These are phyloP conservation scores for Odocoileus virginianus DNA, from an alignment of 2,113 vertebrate genomes.

Conservation along the genomic window DNA sequence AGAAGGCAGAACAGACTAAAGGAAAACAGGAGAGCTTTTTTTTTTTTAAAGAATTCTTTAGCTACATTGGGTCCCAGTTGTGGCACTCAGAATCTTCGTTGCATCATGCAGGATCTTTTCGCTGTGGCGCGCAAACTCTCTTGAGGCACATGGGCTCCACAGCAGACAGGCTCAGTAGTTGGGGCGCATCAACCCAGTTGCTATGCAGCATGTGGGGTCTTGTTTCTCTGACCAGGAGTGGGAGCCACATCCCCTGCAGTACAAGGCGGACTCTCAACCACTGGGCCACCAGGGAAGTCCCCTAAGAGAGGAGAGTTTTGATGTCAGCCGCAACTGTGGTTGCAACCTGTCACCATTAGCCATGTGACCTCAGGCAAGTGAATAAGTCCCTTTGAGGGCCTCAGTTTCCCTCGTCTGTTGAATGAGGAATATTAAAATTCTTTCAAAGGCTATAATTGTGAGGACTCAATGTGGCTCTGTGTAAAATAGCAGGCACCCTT, in stretches of 20 bases:
- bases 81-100: background rate
- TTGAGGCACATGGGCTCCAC: background rate
- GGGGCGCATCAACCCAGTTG: background rate
- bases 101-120: background rate
- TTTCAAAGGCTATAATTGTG: background rate
- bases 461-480: background rate
- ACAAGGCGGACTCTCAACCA: background rate
- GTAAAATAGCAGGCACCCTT: background rate
- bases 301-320: background rate
- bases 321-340: background rate
- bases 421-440: background rate
- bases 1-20: background rate
- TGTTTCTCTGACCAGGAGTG: background rate
- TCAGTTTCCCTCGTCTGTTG: background rate
- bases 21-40: background rate
- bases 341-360: background rate
- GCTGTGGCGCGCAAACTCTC: background rate
- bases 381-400: background rate
- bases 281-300: background rate
- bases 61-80: background rate
- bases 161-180: background rate
- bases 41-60: background rate
- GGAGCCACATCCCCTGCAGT: background rate
- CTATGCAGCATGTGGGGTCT: background rate
- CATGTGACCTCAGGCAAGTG: background rate